phyloP scores from a whole-genome alignment of 2,113 vertebrate genomes.

The Hemiprocne comata region DNA sequence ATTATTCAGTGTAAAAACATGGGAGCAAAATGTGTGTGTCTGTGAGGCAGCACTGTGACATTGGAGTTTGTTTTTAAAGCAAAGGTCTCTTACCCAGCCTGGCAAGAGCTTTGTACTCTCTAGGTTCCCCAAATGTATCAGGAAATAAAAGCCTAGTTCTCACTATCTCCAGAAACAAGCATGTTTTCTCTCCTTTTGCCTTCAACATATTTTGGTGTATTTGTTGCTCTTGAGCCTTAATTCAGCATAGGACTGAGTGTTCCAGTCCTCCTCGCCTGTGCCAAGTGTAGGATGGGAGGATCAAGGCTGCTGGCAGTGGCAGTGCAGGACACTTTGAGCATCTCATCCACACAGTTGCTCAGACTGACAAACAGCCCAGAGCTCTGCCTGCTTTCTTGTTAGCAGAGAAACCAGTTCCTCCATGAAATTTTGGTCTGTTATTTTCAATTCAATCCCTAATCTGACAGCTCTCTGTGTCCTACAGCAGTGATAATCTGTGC shows the following conservation, averaged over 20 bases:
- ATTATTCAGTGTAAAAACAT: background rate
- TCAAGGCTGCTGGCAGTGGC: background rate
- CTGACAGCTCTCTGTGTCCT: background rate
- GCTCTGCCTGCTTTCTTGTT: background rate
- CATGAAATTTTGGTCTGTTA: background rate
- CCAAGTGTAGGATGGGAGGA: fast-evolving
- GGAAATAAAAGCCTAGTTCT: background rate
- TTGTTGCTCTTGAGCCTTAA: background rate
- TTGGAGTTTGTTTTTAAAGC: background rate
- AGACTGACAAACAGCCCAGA: background rate
- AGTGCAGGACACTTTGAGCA: background rate
- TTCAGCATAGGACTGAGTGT: background rate
- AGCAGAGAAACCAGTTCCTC: background rate
- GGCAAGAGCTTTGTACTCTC: background rate
- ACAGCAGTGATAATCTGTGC: background rate
- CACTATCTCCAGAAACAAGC: background rate
- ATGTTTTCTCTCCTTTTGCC: background rate
- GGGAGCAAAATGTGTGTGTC: background rate
- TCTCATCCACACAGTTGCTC: background rate
- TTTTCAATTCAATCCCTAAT: background rate
- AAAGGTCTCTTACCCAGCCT: background rate
- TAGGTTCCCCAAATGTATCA: background rate
- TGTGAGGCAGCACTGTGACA: background rate
- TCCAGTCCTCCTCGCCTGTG: background rate
- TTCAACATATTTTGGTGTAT: background rate